A percentile compares a stretch with the other conserved stretches of the same genome.
phyloP scores from a whole-genome alignment of 2,888 invertebrate species.

The Cheilosia urbana region DNA sequence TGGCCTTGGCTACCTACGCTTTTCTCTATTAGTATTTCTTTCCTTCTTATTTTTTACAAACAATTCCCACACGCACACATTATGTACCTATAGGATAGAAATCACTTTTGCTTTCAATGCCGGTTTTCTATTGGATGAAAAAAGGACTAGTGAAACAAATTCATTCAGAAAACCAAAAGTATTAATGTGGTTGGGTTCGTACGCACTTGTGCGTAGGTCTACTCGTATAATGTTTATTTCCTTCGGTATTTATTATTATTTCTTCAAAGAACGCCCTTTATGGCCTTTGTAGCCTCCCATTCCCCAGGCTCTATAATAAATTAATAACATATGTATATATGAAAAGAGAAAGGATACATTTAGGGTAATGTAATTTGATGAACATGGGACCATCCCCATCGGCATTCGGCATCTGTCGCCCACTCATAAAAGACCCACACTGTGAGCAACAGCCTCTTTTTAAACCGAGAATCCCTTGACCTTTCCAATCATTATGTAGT shows the following conservation, averaged over 20 bases:
- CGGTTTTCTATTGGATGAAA: conserved; percentile 25
- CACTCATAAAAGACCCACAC: conserved; percentile 19
- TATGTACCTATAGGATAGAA: background rate
- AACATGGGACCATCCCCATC: background rate
- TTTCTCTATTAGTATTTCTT: background rate
- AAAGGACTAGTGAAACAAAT: conserved; percentile 44
- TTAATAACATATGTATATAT: background rate
- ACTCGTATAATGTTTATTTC: conserved; percentile 8
- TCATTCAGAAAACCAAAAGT: conserved; percentile 60
- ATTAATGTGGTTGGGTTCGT: conserved; percentile 2
- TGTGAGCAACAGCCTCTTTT: conserved; percentile 22
- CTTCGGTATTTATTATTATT: background rate
- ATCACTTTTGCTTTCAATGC: conserved; percentile 50
- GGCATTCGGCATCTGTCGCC: background rate
- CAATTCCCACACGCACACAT: background rate
- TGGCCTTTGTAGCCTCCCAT: background rate
- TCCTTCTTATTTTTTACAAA: background rate
- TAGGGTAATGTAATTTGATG: conserved; percentile 24
- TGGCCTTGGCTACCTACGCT: conserved; percentile 7
- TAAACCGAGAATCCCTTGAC: conserved; percentile 47
- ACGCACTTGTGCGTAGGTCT: conserved; percentile 1
- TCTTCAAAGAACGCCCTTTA: conserved; percentile 9
- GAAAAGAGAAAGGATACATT: conserved; percentile 18
- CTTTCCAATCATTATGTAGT: conserved; percentile 38
- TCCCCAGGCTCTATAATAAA: background rate